Conservation (phyloP, 2,797 vertebrate species). For the Manis crassicaudata region DNA sequence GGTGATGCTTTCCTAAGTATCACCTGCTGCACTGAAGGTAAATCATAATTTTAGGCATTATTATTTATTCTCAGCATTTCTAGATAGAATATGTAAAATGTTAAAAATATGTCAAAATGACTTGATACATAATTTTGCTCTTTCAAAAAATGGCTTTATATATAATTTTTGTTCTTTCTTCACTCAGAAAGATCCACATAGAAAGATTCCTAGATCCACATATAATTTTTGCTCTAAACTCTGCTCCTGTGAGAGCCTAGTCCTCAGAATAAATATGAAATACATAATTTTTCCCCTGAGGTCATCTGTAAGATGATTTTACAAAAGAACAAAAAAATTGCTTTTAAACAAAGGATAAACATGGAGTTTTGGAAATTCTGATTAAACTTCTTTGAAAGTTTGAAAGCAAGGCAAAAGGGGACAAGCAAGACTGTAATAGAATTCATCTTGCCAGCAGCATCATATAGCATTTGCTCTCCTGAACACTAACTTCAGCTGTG, state of each 20-base stretch:
- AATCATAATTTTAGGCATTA: constrained; percentile 64
- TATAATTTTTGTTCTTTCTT: constrained; percentile 33
- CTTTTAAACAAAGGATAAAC: constrained; percentile 57
- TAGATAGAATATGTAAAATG: constrained; percentile 52
- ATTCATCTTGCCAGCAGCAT: constrained; percentile 62
- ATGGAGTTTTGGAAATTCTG: constrained; percentile 45
- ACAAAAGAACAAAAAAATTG: constrained; percentile 38
- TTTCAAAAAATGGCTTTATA: constrained; percentile 17
- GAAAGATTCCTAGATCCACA: neutral
- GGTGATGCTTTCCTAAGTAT: constrained; percentile 60
- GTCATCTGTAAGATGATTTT: constrained; percentile 52
- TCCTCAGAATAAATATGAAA: constrained; percentile 42
- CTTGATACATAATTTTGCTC: neutral
- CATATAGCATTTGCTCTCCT: constrained; percentile 25
- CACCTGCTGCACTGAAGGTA: constrained; percentile 62
- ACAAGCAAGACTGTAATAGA: constrained; percentile 25
- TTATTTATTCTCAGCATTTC: constrained; percentile 64
- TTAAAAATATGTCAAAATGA: constrained; percentile 52
- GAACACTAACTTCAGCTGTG: constrained; percentile 63
- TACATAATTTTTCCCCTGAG: neutral
- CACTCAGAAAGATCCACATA: neutral
- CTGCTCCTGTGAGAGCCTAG: neutral
- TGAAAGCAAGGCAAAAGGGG: constrained; percentile 45
- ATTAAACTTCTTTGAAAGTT: constrained; percentile 73
- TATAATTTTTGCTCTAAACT: neutral